Conservation (phyloP, 2,888 invertebrate genomes). For the Caradrina clavipalpis region DNA sequence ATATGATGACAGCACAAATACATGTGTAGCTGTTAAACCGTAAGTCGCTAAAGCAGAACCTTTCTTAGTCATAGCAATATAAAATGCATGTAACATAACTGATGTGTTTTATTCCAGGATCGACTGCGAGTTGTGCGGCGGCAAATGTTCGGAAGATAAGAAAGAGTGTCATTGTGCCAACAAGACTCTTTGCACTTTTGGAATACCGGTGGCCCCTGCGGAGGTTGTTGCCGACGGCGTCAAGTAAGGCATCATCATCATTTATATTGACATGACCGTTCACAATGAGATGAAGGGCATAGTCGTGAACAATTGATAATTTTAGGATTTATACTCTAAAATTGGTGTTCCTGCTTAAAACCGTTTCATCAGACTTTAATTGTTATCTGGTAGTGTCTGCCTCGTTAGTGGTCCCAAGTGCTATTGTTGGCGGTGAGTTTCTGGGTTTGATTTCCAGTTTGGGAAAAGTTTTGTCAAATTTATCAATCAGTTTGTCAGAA, state of each 20-base stretch:
- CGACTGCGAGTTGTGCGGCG: slow-evolving; percentile 70
- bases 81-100: not conserved
- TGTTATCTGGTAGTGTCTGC: too few species aligned
- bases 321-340: too few species aligned
- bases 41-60: slow-evolving; percentile 65
- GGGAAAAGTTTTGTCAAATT: too few species aligned
- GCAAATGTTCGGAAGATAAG: slow-evolving; percentile 64
- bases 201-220: not conserved
- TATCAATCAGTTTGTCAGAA: too few species aligned
- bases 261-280: not conserved
- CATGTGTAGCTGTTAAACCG: slow-evolving; percentile 66
- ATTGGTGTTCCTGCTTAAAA: too few species aligned
- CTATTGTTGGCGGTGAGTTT: too few species aligned
- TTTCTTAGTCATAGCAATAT: not conserved
- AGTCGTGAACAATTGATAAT: too few species aligned
- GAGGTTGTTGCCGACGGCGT: slow-evolving; percentile 12
- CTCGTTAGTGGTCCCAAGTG: too few species aligned
- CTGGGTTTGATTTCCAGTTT: too few species aligned
- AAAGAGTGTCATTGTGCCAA: slow-evolving; percentile 69
- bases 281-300: too few species aligned
- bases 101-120: slow-evolving; percentile 68
- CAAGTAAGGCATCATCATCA: slow-evolving; percentile 30
- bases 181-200: slow-evolving; percentile 61
- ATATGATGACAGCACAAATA: slow-evolving; percentile 58
- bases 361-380: too few species aligned